phyloP scores from a whole-genome alignment of 2,113 vertebrate genomes.

The Barnardius zonarius region DNA sequence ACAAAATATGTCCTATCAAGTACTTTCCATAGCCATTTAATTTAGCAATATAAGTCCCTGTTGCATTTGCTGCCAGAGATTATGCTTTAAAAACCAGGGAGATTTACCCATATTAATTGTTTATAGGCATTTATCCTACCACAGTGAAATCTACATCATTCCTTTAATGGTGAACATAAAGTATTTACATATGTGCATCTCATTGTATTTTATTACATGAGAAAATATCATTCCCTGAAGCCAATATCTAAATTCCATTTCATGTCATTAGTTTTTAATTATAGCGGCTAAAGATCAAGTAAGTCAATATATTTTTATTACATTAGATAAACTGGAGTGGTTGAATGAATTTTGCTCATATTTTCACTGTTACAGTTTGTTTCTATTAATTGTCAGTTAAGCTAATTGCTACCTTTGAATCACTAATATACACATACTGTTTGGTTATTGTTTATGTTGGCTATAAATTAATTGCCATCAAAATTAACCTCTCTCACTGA shows the following conservation, averaged over 20 bases:
- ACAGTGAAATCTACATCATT: neutral
- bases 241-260: constrained; percentile 36
- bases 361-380: constrained; percentile 64
- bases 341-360: constrained; percentile 67
- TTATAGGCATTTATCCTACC: neutral
- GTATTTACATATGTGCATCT: constrained; percentile 3
- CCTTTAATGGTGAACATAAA: neutral
- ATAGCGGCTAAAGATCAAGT: constrained; percentile 63
- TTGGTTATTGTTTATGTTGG: neutral
- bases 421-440: constrained; percentile 56
- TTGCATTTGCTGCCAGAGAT: neutral
- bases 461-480: constrained; percentile 58
- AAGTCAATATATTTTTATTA: constrained; percentile 68
- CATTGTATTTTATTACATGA: constrained; percentile 29
- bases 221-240: constrained; percentile 18
- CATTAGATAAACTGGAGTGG: constrained; percentile 51
- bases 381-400: constrained; percentile 67
- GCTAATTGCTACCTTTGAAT: constrained; percentile 56
- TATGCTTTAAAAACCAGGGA: neutral
- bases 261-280: constrained; percentile 47
- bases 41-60: neutral
- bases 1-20: neutral
- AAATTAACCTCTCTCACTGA: constrained; percentile 23
- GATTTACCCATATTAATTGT: neutral
- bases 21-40: neutral